These are phyloP conservation scores for Lordiphosa fenestrarum DNA, from an alignment of 2,888 invertebrate species.

Conservation along the genomic window DNA sequence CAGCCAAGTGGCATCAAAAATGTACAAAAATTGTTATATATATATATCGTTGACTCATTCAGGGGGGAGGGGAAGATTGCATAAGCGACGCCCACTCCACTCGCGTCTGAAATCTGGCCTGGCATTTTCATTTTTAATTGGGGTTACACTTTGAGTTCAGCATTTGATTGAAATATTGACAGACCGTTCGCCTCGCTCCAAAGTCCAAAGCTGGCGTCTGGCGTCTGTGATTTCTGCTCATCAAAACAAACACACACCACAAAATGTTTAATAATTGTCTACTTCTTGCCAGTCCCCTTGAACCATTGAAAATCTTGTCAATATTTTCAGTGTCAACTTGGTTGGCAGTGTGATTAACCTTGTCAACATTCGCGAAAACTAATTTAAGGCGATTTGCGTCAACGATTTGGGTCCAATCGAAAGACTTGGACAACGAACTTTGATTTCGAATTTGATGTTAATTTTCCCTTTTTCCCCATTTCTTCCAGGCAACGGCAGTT, in stretches of 20 bases:
- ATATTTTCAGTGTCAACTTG: slow-evolving; percentile 40
- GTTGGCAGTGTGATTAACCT: slow-evolving; percentile 63
- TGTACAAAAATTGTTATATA: slow-evolving; percentile 13
- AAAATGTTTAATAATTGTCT: slow-evolving; percentile 1
- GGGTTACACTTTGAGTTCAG: slow-evolving; percentile 43
- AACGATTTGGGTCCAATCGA: slow-evolving; percentile 49
- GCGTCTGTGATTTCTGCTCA: slow-evolving; percentile 4
- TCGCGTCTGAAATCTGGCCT: slow-evolving; percentile 1
- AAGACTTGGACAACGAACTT: slow-evolving; percentile 52
- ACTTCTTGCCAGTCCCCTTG: slow-evolving; percentile 17
- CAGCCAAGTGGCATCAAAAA: slow-evolving; percentile 32
- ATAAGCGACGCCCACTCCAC: slow-evolving; percentile 13
- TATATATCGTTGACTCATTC: slow-evolving; percentile 3
- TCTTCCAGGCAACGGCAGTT: slow-evolving; percentile 80
- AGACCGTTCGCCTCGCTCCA: slow-evolving; percentile 4
- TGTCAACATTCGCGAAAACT: slow-evolving; percentile 48
- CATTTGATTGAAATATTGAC: slow-evolving; percentile 12
- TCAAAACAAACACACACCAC: neutral
- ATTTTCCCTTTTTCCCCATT: slow-evolving; percentile 26
- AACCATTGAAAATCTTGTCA: slow-evolving; percentile 41
- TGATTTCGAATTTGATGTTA: slow-evolving; percentile 8
- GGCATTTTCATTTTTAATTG: slow-evolving; percentile 28
- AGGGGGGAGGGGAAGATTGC: slow-evolving; percentile 4
- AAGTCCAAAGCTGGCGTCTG: neutral
- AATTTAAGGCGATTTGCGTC: slow-evolving; percentile 59